phyloP scores from a whole-genome alignment of 2,113 vertebrate species.

The Platanista minor region DNA sequence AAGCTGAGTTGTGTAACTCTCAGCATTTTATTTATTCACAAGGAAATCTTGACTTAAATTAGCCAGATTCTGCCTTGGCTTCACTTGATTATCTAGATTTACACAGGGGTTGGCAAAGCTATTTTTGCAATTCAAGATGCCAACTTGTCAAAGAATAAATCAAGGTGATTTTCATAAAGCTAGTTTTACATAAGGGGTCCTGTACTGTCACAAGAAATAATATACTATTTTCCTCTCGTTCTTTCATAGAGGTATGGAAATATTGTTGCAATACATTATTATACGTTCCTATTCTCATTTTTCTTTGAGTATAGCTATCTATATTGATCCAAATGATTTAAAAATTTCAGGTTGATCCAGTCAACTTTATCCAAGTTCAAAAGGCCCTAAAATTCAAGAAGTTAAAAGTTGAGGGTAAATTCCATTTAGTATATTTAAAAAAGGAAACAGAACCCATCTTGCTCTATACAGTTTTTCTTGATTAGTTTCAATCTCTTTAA shows the following conservation, averaged over 20 bases:
- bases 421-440: background rate
- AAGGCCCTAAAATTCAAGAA: background rate
- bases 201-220: slow-evolving; percentile 34
- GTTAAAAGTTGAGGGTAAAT: slow-evolving; percentile 18
- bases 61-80: slow-evolving; percentile 61
- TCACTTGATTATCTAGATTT: slow-evolving; percentile 76
- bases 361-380: background rate
- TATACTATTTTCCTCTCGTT: slow-evolving; percentile 43
- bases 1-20: slow-evolving; percentile 48
- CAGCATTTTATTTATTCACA: slow-evolving; percentile 72
- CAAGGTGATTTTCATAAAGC: slow-evolving; percentile 72
- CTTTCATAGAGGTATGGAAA: slow-evolving; percentile 19
- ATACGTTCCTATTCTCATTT: background rate
- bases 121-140: slow-evolving; percentile 72
- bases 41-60: slow-evolving; percentile 72
- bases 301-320: background rate
- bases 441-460: background rate
- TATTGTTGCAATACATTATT: slow-evolving; percentile 14
- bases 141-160: slow-evolving; percentile 72
- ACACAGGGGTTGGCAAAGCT: slow-evolving; percentile 62
- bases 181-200: slow-evolving; percentile 50
- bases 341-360: background rate
- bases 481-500: background rate
- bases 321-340: background rate
- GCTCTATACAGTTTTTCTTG: background rate